Evolutionary conservation across 1,140 invertebrate species (phyloP).

Genomic region (Tetramorium alpestre): DNA sequence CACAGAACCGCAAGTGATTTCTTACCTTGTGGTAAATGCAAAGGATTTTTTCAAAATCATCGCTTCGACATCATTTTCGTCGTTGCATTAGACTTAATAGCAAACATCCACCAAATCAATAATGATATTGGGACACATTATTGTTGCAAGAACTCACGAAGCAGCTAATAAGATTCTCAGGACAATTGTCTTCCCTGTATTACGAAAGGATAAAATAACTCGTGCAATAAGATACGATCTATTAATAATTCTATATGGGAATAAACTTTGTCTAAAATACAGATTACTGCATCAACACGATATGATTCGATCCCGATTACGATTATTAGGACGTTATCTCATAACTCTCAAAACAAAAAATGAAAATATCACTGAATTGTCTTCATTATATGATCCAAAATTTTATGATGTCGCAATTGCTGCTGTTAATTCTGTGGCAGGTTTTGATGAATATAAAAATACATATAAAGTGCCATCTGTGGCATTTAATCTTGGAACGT

Average conservation of each 20-base stretch:
- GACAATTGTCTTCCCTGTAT: background rate
- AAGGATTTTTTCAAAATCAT: background rate
- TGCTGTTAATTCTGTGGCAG: background rate
- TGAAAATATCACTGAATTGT: background rate
- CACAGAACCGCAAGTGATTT: background rate
- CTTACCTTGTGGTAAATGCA: background rate
- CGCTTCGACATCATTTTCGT: background rate
- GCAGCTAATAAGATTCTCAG: background rate
- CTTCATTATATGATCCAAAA: background rate
- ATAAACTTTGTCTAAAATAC: background rate
- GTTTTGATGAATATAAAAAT: background rate
- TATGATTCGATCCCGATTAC: background rate
- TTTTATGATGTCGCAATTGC: conserved; percentile 7
- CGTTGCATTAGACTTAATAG: background rate
- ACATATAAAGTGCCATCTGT: background rate
- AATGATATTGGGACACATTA: background rate
- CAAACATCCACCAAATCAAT: background rate
- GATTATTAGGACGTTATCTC: background rate
- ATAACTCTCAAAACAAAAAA: background rate
- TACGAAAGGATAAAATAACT: background rate
- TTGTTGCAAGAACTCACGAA: background rate
- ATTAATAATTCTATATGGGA: background rate
- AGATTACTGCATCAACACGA: background rate
- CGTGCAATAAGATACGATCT: background rate
- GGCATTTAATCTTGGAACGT: background rate